phyloP scores from a whole-genome alignment of 2,113 vertebrate species.

The Heterochromis multidens region DNA sequence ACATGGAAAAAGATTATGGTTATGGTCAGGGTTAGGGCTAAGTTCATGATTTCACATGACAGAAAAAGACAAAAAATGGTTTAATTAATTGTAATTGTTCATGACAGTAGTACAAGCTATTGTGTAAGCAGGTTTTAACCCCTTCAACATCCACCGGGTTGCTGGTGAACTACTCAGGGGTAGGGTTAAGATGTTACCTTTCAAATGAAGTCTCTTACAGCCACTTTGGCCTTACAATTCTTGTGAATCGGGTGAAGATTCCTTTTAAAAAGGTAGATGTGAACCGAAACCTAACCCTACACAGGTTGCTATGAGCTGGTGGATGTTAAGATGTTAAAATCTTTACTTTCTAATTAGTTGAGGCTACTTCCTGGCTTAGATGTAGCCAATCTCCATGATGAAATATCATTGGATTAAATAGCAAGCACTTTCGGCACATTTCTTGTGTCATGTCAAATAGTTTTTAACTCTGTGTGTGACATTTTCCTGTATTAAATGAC shows the following conservation, averaged over 20 bases:
- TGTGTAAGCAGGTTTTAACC: neutral
- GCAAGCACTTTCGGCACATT: too few relatives aligned
- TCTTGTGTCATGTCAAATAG: too few relatives aligned
- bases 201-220: neutral
- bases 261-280: neutral
- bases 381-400: too few relatives aligned
- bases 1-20: neutral
- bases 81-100: neutral
- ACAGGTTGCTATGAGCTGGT: neutral
- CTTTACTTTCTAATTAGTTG: neutral
- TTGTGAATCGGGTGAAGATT: neutral
- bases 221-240: neutral
- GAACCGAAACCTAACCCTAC: neutral
- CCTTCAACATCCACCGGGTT: neutral
- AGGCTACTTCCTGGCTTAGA: too few relatives aligned
- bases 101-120: neutral
- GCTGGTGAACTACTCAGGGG: neutral
- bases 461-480: too few relatives aligned
- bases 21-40: neutral
- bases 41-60: neutral
- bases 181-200: neutral
- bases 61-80: neutral
- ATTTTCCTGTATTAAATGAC: neutral
- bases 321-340: neutral
- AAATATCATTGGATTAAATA: too few relatives aligned